Conservation (phyloP, 2,888 invertebrate genomes). For the Stenchaetothrips biformis region DNA sequence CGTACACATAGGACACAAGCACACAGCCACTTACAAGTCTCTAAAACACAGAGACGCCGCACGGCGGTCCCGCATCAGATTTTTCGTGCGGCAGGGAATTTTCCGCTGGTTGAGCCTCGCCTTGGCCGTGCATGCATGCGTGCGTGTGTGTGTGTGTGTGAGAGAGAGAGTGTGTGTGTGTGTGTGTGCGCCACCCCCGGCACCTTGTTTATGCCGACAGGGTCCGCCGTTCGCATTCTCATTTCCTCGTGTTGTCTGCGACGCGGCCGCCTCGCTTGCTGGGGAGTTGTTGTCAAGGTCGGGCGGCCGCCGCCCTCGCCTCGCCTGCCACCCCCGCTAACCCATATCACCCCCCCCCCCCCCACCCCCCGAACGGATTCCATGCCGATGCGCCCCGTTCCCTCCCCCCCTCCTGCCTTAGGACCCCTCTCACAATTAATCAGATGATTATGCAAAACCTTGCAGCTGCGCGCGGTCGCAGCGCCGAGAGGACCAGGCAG, state of each 20-base stretch:
- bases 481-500: not conserved
- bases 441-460: not conserved
- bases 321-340: not conserved
- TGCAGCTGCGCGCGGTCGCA: not conserved
- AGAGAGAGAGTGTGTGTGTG: too few species aligned
- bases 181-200: not conserved
- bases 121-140: not conserved
- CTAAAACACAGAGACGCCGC: too few species aligned
- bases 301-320: not conserved
- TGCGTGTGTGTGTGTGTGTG: not conserved
- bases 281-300: not conserved
- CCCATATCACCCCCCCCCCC: not conserved
- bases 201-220: not conserved
- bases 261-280: not conserved
- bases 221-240: not conserved
- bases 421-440: not conserved
- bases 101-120: not conserved
- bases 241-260: slow-evolving; percentile 1
- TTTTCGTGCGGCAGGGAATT: not conserved
- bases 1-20: too few species aligned
- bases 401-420: not conserved
- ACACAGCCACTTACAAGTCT: too few species aligned
- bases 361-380: not conserved
- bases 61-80: too few species aligned
- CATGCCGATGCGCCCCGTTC: not conserved